phyloP scores from a whole-genome alignment of 2,888 invertebrate species.

The Drosophila rubida region DNA sequence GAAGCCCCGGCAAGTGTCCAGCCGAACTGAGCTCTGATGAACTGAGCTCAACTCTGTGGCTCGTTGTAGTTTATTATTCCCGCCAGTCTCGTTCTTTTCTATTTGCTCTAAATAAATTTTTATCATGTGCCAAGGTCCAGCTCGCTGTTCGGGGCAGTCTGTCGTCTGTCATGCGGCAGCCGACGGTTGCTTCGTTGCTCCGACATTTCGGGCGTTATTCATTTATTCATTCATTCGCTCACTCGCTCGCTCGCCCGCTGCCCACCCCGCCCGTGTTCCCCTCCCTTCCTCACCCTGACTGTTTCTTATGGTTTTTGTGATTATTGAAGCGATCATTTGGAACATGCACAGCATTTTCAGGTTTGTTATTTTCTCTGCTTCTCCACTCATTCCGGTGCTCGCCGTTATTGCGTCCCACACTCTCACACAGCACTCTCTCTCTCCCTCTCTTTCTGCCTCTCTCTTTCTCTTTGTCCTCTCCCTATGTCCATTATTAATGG shows the following conservation, averaged over 20 bases:
- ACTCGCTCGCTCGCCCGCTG: not conserved
- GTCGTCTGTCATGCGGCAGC: constrained; percentile 64
- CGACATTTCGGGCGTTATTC: constrained; percentile 64
- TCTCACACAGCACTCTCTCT: not conserved
- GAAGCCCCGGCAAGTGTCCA: constrained; percentile 18
- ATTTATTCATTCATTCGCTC: constrained; percentile 59
- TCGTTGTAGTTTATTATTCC: constrained; percentile 80
- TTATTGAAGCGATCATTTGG: constrained; percentile 82
- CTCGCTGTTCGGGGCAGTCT: constrained; percentile 34
- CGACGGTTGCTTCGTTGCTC: constrained; percentile 24
- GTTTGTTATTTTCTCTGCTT: constrained; percentile 55
- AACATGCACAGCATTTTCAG: constrained; percentile 79
- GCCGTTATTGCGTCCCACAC: constrained; percentile 33
- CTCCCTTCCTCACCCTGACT: constrained; percentile 27
- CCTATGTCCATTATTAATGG: constrained; percentile 65
- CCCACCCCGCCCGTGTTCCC: not conserved
- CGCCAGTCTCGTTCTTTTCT: constrained; percentile 77
- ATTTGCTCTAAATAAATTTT: constrained; percentile 81
- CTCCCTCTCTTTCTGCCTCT: not conserved
- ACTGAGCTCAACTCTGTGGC: constrained; percentile 27
- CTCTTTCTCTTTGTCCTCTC: not conserved
- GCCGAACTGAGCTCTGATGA: constrained; percentile 2
- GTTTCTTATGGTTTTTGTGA: constrained; percentile 81
- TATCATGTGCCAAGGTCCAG: constrained; percentile 69
- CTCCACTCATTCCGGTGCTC: constrained; percentile 3